These are phyloP conservation scores for Gnathonemus echidnorhynchus DNA, from an alignment of 2,113 vertebrate genomes.

Conservation along the genomic window DNA sequence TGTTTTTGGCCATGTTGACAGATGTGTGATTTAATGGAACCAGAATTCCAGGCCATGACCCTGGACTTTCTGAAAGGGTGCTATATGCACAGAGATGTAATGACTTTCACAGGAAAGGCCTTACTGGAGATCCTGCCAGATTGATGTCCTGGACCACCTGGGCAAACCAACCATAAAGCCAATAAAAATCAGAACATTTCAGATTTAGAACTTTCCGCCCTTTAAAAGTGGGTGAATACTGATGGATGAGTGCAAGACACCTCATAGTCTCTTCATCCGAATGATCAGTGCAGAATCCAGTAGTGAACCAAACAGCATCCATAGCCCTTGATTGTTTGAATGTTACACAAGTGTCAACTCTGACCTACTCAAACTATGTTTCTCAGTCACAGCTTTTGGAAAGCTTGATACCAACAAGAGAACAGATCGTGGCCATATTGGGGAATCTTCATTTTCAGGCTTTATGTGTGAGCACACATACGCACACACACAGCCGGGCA, in stretches of 20 bases:
- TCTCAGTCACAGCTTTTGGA: not conserved
- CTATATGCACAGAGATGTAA: not conserved
- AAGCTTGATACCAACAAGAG: not conserved
- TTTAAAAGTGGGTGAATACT: not conserved
- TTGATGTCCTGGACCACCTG: not conserved
- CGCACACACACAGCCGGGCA: not conserved
- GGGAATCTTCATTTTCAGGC: not conserved
- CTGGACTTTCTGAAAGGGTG: not conserved
- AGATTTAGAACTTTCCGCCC: not conserved
- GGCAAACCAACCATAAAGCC: conserved; percentile 6
- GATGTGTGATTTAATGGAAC: conserved; percentile 22
- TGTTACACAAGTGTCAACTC: not conserved
- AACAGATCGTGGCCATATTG: not conserved
- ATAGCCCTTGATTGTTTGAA: not conserved
- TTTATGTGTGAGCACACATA: not conserved
- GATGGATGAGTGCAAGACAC: not conserved
- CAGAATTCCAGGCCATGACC: conserved; percentile 16
- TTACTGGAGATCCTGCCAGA: not conserved
- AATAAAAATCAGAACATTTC: not conserved
- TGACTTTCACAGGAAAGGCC: conserved; percentile 5
- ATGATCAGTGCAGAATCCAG: not conserved
- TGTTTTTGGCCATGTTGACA: conserved; percentile 23
- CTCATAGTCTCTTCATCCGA: not conserved
- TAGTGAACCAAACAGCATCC: not conserved
- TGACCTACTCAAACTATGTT: not conserved